These are phyloP conservation scores for Podarcis lilfordi DNA, from an alignment of 2,797 vertebrate species.

Conservation along the genomic window DNA sequence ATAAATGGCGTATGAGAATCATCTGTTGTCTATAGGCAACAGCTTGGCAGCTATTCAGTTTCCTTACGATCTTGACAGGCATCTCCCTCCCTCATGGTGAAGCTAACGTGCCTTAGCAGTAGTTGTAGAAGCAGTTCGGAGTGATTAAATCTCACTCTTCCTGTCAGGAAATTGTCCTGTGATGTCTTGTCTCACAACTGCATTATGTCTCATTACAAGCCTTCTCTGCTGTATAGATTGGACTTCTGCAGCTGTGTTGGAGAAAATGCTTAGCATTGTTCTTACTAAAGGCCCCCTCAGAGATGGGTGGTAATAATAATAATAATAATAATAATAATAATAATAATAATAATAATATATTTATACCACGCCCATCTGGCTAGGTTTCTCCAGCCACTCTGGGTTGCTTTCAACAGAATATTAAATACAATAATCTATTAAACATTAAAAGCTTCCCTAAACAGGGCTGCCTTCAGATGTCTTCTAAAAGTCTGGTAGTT, in stretches of 20 bases:
- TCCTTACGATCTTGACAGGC: constrained; percentile 70
- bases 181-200: constrained; percentile 76
- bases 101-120: constrained; percentile 54
- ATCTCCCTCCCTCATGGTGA: constrained; percentile 58
- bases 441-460: too few species aligned
- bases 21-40: constrained; percentile 66
- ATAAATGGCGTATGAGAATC: constrained; percentile 69
- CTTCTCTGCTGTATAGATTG: constrained; percentile 56
- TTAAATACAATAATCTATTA: too few species aligned
- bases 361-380: too few species aligned
- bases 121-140: constrained; percentile 65
- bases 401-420: too few species aligned
- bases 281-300: constrained; percentile 57
- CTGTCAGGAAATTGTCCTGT: constrained; percentile 73
- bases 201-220: constrained; percentile 74
- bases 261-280: constrained; percentile 42
- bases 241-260: constrained; percentile 27
- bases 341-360: too few species aligned
- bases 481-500: too few species aligned
- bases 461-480: too few species aligned
- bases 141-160: constrained; percentile 76
- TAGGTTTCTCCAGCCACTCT: too few species aligned
- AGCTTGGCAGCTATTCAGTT: constrained; percentile 62
- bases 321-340: too few species aligned
- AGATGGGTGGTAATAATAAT: constrained; percentile 16